Percentiles rank a stretch among this genome's conserved stretches.
These are phyloP conservation scores for Trialeurodes vaporariorum DNA, from an alignment of 1,140 invertebrate species.

Conservation along the genomic window DNA sequence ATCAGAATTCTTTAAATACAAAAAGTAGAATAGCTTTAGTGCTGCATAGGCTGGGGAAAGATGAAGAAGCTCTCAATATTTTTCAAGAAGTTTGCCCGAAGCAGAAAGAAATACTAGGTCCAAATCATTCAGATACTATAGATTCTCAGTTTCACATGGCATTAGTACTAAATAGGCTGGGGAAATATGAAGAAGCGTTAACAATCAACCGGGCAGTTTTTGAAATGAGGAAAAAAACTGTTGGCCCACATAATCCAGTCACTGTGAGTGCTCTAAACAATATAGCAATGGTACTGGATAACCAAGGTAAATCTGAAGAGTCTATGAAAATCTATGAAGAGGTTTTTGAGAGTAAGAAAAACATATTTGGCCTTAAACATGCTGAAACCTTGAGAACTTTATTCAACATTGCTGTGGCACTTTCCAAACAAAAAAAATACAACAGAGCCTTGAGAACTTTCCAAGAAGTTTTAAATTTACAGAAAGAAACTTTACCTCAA, in stretches of 20 bases:
- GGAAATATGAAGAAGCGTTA: conserved; percentile 24
- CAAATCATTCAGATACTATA: conserved; percentile 20
- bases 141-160: conserved; percentile 23
- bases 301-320: not conserved
- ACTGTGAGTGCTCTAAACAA: not conserved
- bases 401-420: not conserved
- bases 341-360: conserved; percentile 2
- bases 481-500: not conserved
- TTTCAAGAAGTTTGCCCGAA: conserved; percentile 22
- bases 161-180: conserved; percentile 18
- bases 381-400: not conserved
- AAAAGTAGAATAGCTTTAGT: conserved; percentile 21
- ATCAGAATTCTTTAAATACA: conserved; percentile 23
- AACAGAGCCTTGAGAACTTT: not conserved
- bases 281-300: not conserved
- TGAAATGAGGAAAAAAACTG: conserved; percentile 17
- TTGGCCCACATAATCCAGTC: conserved; percentile 19
- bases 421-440: not conserved
- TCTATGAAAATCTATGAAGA: not conserved
- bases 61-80: conserved; percentile 27
- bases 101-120: conserved; percentile 23
- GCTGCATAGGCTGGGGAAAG: conserved; percentile 19
- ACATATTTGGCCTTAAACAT: not conserved
- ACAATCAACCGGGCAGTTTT: conserved; percentile 22
- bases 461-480: not conserved